Evolutionary conservation across 2,113 vertebrate species (phyloP), one percentile per base, ranked within the genome.

Genomic region (Pyxicephalus adspersus): DNA sequence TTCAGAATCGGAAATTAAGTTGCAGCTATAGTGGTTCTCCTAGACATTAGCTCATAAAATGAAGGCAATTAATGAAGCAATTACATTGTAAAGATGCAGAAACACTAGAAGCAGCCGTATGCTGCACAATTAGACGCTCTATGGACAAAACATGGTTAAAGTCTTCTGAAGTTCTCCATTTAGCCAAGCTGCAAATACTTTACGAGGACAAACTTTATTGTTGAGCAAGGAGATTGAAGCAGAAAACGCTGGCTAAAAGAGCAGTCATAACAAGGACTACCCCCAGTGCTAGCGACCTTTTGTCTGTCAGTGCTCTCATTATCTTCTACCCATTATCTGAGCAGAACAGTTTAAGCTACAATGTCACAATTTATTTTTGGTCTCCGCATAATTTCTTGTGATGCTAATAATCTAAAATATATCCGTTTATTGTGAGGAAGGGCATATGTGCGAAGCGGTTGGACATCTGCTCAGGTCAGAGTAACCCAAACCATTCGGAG

Each of bases 21-120:
- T 60, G 71, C 29, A 60, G 71, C 71, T 38, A 9, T 31, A 74
- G 28, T 58, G 34, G 54, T 60, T 58, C 54, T 58, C 22, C 71
- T 31, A 74, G 38, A 29, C 71, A 60, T 57, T 38, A 63, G 73
- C 57, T 63, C 55, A 50, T 63, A 17, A 58, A 64, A 64, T 64
- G 29, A 76, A 63, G 34, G 58, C 63, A 76, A 61, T 76, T 64
- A 76, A 76, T 76, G 58, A 58, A 76, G 73, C 73, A 74, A 74
- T 74, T 74, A 74, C 28, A 74, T 23, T 74, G 71, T 74, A 74
- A 29, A 74, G 57, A 74, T 58, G 71, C 71, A 60, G 20, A 57
- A 54, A 73, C 57, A 60, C 34, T 38, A 38, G 71, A 74, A 58
- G 31, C 55, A 38, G 31, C 54, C 54, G 34, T 60, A 31, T 58